Percentiles rank a stretch among this genome's conserved stretches.
phyloP scores from a whole-genome alignment of 2,888 invertebrate species.

The Meganola albula region DNA sequence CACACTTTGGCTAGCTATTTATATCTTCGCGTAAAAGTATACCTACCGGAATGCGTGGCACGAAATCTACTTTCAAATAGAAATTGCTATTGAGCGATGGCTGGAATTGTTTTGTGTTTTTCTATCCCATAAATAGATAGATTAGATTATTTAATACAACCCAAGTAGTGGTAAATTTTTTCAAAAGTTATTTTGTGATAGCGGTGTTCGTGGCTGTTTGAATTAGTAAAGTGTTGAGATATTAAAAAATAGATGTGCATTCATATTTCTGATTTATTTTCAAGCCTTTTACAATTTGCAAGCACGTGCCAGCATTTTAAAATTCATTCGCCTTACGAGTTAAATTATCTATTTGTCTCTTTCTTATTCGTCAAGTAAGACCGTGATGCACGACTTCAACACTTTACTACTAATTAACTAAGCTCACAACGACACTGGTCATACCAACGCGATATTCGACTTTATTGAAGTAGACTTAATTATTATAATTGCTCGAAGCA shows the following conservation, averaged over 20 bases:
- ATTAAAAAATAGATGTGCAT: no score
- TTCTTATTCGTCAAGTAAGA: conserved; percentile 43
- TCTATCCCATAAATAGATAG: no score
- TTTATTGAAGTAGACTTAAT: conserved; percentile 36
- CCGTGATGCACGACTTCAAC: conserved; percentile 52
- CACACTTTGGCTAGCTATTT: no score
- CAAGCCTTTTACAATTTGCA: no score
- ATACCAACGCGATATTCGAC: conserved; percentile 37
- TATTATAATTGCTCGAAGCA: conserved; percentile 33
- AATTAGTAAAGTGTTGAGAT: no score
- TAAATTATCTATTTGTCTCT: conserved; percentile 35
- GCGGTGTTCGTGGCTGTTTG: no score
- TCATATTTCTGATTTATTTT: no score
- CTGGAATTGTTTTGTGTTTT: no score
- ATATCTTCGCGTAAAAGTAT: conserved; percentile 31
- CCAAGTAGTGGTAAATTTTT: no score
- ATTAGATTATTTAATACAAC: no score
- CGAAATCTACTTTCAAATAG: conserved; percentile 33
- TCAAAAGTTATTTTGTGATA: no score
- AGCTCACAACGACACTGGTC: conserved; percentile 43
- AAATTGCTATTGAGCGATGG: conserved; percentile 6
- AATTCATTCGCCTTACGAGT: conserved; percentile 55
- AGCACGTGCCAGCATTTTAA: no score
- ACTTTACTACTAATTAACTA: conserved; percentile 64
- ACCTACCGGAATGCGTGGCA: conserved; percentile 31